phyloP scores from a whole-genome alignment of 53 echinoderm and acorn worm species.

The Henricia sp. region DNA sequence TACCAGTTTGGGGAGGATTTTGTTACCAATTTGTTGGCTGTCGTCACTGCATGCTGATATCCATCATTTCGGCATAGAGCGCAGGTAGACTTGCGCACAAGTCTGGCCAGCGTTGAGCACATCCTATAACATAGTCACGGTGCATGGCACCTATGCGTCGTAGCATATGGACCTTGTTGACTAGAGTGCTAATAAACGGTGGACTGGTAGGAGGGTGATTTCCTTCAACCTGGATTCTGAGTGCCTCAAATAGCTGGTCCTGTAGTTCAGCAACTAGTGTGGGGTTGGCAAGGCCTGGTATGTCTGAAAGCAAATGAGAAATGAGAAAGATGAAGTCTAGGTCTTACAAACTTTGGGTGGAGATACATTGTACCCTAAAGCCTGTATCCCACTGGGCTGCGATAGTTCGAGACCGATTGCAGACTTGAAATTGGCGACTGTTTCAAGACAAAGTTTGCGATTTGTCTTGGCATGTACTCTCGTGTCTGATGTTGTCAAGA shows the following conservation, averaged over 20 bases:
- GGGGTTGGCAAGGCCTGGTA: conserved; percentile 88
- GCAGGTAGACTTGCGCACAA: conserved; percentile 88
- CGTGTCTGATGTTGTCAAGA: too few relatives aligned
- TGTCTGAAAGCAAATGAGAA: conserved; percentile 74
- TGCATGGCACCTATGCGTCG: conserved; percentile 92
- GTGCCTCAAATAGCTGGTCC: conserved; percentile 88
- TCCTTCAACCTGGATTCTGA: conserved; percentile 92
- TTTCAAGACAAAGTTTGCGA: too few relatives aligned
- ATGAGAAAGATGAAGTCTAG: not conserved
- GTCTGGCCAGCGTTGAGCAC: conserved; percentile 95
- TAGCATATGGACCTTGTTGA: conserved; percentile 83
- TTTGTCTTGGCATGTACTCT: too few relatives aligned
- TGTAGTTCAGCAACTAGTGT: conserved; percentile 87
- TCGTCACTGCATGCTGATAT: conserved; percentile 75
- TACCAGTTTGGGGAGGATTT: not conserved
- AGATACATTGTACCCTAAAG: too few relatives aligned
- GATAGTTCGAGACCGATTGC: too few relatives aligned
- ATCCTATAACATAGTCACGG: conserved; percentile 90
- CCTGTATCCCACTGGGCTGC: too few relatives aligned
- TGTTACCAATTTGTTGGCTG: not conserved
- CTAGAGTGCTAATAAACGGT: conserved; percentile 86
- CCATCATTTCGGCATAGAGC: conserved; percentile 98
- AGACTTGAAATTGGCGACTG: too few relatives aligned
- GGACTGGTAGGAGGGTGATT: conserved; percentile 87
- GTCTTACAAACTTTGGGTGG: too few relatives aligned